These are phyloP conservation scores for Nephrotoma guestfalica DNA, from an alignment of 2,888 invertebrate genomes.

Conservation along the genomic window DNA sequence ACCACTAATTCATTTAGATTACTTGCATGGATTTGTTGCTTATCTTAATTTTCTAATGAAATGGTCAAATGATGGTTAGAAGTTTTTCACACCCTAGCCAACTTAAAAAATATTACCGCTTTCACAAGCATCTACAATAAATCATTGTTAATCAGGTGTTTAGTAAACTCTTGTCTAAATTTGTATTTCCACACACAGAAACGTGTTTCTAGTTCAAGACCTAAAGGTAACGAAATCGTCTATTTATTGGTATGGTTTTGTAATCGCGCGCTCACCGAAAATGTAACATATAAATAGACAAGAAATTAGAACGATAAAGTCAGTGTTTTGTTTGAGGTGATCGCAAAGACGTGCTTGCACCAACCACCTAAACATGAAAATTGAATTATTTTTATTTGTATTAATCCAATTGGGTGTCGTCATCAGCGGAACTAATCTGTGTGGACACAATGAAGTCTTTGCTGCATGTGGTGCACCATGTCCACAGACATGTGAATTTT, in stretches of 20 bases:
- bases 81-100: no score
- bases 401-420: neutral
- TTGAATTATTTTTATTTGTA: neutral
- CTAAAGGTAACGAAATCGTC: neutral
- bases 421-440: neutral
- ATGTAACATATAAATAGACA: neutral
- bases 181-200: neutral
- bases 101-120: no score
- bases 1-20: no score
- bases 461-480: no score
- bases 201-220: neutral
- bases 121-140: neutral
- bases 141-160: neutral
- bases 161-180: neutral
- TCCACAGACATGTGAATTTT: no score
- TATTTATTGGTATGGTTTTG: neutral
- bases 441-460: no score
- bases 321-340: neutral
- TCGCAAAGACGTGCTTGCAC: neutral
- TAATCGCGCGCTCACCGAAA: neutral
- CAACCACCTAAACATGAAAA: neutral
- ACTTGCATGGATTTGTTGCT: no score
- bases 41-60: no score
- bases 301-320: neutral
- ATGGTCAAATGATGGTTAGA: no score